Evolutionary conservation across 2,888 invertebrate genomes (phyloP).

Genomic region (Scaptomyza reducta): DNA sequence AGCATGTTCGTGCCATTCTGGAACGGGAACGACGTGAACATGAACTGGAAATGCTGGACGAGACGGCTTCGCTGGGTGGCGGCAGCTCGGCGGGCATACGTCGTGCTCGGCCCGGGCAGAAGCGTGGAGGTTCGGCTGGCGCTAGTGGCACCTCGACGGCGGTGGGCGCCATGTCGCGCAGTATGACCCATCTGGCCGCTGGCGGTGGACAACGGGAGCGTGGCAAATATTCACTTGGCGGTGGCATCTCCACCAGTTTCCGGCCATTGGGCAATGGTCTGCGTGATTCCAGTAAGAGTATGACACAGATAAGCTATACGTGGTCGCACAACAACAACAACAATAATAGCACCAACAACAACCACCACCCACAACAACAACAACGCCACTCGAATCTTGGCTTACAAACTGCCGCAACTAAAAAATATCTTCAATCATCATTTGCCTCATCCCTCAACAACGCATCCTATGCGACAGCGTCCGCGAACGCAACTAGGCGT

Average conservation of each 20-base stretch:
- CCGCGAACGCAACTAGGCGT: constrained; percentile 79
- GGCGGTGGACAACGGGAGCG: constrained; percentile 54
- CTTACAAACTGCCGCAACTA: constrained; percentile 83
- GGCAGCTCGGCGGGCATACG: constrained; percentile 29
- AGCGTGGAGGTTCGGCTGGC: constrained; percentile 49
- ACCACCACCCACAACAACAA: constrained; percentile 74
- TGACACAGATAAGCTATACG: constrained; percentile 84
- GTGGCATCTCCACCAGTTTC: constrained; percentile 80
- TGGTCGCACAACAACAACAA: constrained; percentile 73
- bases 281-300: constrained; percentile 85
- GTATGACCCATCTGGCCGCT: constrained; percentile 88
- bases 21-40: constrained; percentile 84
- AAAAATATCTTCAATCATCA: constrained; percentile 84
- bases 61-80: constrained; percentile 78
- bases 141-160: constrained; percentile 63
- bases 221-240: constrained; percentile 77
- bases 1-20: constrained; percentile 84
- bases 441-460: constrained; percentile 75
- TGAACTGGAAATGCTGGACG: constrained; percentile 82
- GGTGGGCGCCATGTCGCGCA: constrained; percentile 86
- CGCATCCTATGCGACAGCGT: constrained; percentile 54
- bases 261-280: constrained; percentile 82
- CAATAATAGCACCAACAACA: constrained; percentile 48
- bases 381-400: constrained; percentile 81
- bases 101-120: constrained; percentile 17